These are phyloP conservation scores for Brachyhypopomus gauderio DNA, from an alignment of 2,113 vertebrate species.

Conservation along the genomic window DNA sequence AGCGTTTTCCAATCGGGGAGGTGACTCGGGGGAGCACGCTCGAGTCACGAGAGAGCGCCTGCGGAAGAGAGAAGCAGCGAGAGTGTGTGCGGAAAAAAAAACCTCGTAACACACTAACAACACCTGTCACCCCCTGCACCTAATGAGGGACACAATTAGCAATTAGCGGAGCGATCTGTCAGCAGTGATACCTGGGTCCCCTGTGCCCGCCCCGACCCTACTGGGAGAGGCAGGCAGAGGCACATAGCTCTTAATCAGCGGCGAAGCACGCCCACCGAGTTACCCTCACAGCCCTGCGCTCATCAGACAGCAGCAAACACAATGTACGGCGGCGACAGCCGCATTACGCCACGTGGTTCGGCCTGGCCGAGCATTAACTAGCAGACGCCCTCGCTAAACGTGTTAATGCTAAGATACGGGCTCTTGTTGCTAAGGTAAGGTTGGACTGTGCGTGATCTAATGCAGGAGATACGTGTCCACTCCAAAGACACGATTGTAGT, in stretches of 20 bases:
- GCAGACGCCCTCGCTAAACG: neutral
- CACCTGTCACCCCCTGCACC: slow-evolving; percentile 80
- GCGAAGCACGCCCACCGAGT: slow-evolving; percentile 30
- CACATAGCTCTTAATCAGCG: slow-evolving; percentile 50
- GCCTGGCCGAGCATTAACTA: neutral
- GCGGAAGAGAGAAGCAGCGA: slow-evolving; percentile 51
- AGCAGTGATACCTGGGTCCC: slow-evolving; percentile 76
- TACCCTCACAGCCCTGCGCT: slow-evolving; percentile 18
- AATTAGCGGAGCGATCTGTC: slow-evolving; percentile 82
- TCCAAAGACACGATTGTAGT: too few relatives aligned
- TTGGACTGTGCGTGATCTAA: too few relatives aligned
- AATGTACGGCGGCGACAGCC: neutral
- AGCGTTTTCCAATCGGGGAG: slow-evolving; percentile 66
- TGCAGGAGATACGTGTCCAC: too few relatives aligned
- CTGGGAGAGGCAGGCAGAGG: slow-evolving; percentile 30
- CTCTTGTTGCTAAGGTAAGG: neutral
- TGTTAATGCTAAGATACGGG: neutral
- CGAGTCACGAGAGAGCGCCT: slow-evolving; percentile 71
- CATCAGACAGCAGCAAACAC: neutral
- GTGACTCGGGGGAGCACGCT: slow-evolving; percentile 64
- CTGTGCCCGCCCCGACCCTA: slow-evolving; percentile 41
- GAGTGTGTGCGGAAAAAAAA: slow-evolving; percentile 69
- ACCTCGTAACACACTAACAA: slow-evolving; percentile 78
- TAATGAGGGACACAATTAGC: slow-evolving; percentile 85
- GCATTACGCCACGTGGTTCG: too few relatives aligned